Conservation (phyloP, 2,888 invertebrate genomes). For the Drosophila testacea region DNA sequence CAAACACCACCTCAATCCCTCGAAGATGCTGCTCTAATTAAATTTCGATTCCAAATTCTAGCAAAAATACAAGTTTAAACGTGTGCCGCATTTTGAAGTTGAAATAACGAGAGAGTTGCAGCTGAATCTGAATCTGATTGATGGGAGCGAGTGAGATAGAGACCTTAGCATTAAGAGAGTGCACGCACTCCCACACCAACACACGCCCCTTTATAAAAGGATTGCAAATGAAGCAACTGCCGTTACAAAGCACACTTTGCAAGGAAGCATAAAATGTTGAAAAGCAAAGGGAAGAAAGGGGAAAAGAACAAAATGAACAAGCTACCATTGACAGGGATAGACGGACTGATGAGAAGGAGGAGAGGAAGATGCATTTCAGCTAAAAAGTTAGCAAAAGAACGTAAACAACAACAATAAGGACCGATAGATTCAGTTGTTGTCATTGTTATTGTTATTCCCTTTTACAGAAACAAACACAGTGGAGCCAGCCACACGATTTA, state of each 20-base stretch:
- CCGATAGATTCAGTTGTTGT: constrained; percentile 30
- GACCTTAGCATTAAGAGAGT: constrained; percentile 11
- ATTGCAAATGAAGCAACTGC: constrained; percentile 62
- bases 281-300: constrained; percentile 29
- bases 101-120: neutral
- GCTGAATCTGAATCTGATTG: neutral
- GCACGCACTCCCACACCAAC: constrained; percentile 14
- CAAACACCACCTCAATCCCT: constrained; percentile 31
- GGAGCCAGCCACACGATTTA: constrained; percentile 33
- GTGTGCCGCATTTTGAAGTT: constrained; percentile 36
- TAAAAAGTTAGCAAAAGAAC: constrained; percentile 49
- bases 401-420: constrained; percentile 26
- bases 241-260: constrained; percentile 36
- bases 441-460: constrained; percentile 7
- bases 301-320: constrained; percentile 43
- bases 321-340: constrained; percentile 32
- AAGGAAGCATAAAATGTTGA: constrained; percentile 35
- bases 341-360: constrained; percentile 21
- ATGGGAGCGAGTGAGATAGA: constrained; percentile 16
- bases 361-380: constrained; percentile 39
- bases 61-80: constrained; percentile 37
- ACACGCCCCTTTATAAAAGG: constrained; percentile 30
- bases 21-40: constrained; percentile 58
- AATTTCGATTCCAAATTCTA: constrained; percentile 35
- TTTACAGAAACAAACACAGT: constrained; percentile 8